A percentile compares a stretch with the other conserved stretches of the same genome.
These are phyloP conservation scores for Melinaea menophilus DNA, from an alignment of 2,888 invertebrate genomes.

Conservation along the genomic window DNA sequence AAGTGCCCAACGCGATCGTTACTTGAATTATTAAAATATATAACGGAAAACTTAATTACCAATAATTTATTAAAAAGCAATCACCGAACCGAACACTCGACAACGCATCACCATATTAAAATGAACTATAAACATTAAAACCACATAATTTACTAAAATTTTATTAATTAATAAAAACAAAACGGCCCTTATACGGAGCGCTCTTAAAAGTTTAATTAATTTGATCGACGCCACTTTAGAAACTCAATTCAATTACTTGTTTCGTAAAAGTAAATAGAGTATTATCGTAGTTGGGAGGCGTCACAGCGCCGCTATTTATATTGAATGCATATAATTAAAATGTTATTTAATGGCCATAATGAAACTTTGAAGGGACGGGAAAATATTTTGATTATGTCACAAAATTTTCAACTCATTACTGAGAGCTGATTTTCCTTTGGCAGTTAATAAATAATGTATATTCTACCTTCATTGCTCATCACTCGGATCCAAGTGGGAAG, in stretches of 20 bases:
- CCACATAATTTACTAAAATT: constrained; percentile 37
- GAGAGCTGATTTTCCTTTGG: not conserved
- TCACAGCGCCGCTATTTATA: constrained; percentile 13
- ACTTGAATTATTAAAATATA: no score
- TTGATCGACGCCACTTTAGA: constrained; percentile 49
- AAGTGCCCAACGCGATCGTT: not conserved
- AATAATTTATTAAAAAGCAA: no score
- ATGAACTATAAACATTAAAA: constrained; percentile 18
- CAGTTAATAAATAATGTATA: no score
- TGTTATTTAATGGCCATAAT: constrained; percentile 3
- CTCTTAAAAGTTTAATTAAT: constrained; percentile 52
- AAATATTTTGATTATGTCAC: constrained; percentile 8
- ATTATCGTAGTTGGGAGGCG: constrained; percentile 33
- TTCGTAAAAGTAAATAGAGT: constrained; percentile 50
- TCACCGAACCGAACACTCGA: not conserved
- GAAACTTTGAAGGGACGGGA: not conserved
- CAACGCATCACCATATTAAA: constrained; percentile 29
- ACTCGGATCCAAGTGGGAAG: no score
- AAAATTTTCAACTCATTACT: not conserved
- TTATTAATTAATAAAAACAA: constrained; percentile 53
- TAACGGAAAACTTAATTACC: no score
- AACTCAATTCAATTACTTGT: constrained; percentile 59
- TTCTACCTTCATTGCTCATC: no score
- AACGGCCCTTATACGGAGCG: constrained; percentile 40
- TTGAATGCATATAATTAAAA: constrained; percentile 21